Evolutionary conservation across 2,797 vertebrate species (phyloP), one percentile per base, ranked within the genome.

Genomic region (Synaphobranchus kaupii): DNA sequence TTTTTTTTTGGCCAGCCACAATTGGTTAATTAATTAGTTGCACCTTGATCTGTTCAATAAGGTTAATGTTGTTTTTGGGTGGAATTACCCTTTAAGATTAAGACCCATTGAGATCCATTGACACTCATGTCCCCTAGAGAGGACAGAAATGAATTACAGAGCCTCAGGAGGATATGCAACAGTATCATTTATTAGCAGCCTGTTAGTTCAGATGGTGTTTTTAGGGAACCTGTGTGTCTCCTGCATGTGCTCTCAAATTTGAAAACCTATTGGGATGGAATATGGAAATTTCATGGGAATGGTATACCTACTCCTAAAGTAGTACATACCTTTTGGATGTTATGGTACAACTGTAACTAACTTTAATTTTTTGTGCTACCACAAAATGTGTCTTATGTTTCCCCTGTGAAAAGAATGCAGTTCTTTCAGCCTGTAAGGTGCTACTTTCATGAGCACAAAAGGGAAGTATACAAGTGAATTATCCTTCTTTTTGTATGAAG

Each of bases 281-380:
- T 15, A 56, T 56, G 2, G 15, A 56, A 17, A 56, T 73, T n/a
- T 86, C 54, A 60, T 82, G 85, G 54, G 25, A 66, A 47, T 31
- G 15, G 25, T 82, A 82, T 47, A 22, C 56, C 52, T n/a, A 3
- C 44, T 47, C 54, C 60, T 9, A 80, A 66, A 82, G 31, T 63
- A 85, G 84, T 39, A 54, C 76, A 50, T 44, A 22, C 54, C 63
- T 39, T 88, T 88, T 58, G 5, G 13, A 39, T 15, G 73, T 66
- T 34, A 85, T 83, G 84, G 58, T 88, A 52, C n/a, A 15, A n/a
- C 71, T 50, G 54, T 13, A 47, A n/a, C 52, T 81, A n/a, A 60
- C 25, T n/a, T n/a, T n/a, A n/a, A 6, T 20, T 52, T 54, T 47
- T 39, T 25, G 54, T 68, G 73, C 8, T 78, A 31, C 28, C 20